phyloP scores from a whole-genome alignment of 1,140 invertebrate genomes.

The Pemphigus obesinymphae region DNA sequence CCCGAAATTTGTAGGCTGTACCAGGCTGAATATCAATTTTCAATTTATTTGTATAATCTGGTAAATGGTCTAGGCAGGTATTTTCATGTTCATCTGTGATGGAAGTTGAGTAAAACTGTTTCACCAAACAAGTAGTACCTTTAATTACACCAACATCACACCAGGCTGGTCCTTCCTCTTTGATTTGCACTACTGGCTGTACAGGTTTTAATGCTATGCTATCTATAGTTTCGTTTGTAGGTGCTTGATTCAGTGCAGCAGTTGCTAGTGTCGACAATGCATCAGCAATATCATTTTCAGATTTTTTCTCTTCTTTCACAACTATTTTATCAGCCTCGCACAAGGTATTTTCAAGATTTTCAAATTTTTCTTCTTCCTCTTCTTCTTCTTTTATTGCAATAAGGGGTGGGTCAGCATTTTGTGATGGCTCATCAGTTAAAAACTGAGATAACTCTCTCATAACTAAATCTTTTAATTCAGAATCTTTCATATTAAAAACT shows the following conservation, averaged over 20 bases:
- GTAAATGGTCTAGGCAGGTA: slow-evolving; percentile 46
- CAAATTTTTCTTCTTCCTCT: not conserved
- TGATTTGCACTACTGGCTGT: not conserved
- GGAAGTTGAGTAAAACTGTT: too few species aligned
- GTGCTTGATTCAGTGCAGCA: slow-evolving; percentile 54
- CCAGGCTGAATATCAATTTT: too few species aligned
- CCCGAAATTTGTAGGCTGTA: slow-evolving; percentile 94
- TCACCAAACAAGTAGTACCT: too few species aligned
- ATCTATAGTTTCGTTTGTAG: slow-evolving; percentile 41
- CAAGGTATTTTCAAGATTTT: slow-evolving; percentile 19
- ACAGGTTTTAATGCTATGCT: not conserved
- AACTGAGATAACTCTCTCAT: slow-evolving; percentile 19
- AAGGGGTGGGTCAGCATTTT: not conserved
- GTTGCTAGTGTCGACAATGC: slow-evolving; percentile 60
- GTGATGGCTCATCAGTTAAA: slow-evolving; percentile 21
- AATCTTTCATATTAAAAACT: too few species aligned
- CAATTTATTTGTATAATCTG: slow-evolving; percentile 45
- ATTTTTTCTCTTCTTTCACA: slow-evolving; percentile 4
- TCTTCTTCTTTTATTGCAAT: not conserved
- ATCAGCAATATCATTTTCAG: slow-evolving; percentile 49
- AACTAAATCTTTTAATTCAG: too few species aligned
- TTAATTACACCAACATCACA: too few species aligned
- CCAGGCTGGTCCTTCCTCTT: slow-evolving; percentile 53
- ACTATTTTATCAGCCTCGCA: not conserved
- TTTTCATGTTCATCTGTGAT: slow-evolving; percentile 46